These are phyloP conservation scores for Ceryle rudis DNA, from an alignment of 2,797 vertebrate genomes.

Conservation along the genomic window DNA sequence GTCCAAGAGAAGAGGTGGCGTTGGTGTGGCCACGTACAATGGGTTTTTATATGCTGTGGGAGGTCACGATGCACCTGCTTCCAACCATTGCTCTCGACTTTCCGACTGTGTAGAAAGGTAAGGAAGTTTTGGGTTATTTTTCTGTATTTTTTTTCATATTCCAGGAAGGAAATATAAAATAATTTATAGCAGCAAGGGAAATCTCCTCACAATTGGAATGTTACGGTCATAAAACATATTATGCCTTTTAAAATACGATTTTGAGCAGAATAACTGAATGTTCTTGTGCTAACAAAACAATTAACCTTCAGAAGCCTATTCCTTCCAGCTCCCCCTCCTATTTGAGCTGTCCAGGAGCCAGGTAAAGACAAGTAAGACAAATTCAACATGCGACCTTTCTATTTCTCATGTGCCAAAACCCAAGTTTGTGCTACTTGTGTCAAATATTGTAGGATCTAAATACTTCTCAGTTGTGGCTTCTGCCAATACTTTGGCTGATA, in stretches of 20 bases:
- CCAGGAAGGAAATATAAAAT: background rate
- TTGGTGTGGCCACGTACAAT: slow-evolving; percentile 94
- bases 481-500: background rate
- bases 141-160: background rate
- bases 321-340: background rate
- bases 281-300: background rate
- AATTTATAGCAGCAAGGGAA: background rate
- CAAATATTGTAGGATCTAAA: background rate
- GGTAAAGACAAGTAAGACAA: background rate
- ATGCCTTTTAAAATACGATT: background rate
- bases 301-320: background rate
- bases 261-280: background rate
- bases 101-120: slow-evolving; percentile 96
- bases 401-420: background rate
- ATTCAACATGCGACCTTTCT: rapidly evolving
- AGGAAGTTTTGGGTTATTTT: background rate
- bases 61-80: slow-evolving; percentile 95
- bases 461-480: background rate
- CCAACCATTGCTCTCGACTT: slow-evolving; percentile 93
- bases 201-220: background rate
- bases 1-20: slow-evolving; percentile 93
- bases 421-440: background rate
- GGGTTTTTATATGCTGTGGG: slow-evolving; percentile 95
- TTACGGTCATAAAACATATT: background rate
- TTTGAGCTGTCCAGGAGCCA: background rate